phyloP scores from a whole-genome alignment of 2,888 invertebrate genomes.

The Allophyes oxyacanthae region DNA sequence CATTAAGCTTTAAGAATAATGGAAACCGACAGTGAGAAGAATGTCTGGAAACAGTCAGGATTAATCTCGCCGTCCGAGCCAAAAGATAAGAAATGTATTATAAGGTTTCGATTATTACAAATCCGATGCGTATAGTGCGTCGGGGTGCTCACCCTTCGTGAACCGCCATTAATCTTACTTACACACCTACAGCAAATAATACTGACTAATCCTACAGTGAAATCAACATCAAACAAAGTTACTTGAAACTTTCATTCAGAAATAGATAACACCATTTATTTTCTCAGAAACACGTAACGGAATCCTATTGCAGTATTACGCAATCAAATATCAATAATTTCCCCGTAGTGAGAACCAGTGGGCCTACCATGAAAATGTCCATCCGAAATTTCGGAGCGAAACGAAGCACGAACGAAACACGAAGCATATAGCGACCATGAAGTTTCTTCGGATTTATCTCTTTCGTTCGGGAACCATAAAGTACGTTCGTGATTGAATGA shows the following conservation, averaged over 20 bases:
- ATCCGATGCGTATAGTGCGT: conserved; percentile 8
- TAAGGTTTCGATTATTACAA: conserved; percentile 37
- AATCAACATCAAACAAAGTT: conserved; percentile 6
- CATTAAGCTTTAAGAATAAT: no score
- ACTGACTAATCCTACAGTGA: neutral
- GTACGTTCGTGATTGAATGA: no score
- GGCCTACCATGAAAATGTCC: no score
- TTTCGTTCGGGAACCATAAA: no score
- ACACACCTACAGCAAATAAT: conserved; percentile 4
- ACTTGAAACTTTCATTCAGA: neutral
- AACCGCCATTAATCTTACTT: conserved; percentile 33
- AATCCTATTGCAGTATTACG: conserved; percentile 30
- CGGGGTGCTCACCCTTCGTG: conserved; percentile 23
- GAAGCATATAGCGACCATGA: no score
- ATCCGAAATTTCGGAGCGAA: no score
- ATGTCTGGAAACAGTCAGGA: conserved; percentile 1
- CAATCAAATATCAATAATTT: conserved; percentile 49
- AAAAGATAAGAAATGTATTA: no score
- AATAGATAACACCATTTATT: conserved; percentile 12
- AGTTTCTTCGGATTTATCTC: no score
- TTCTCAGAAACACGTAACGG: conserved; percentile 10
- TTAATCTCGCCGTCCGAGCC: conserved; percentile 3
- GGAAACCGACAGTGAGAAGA: neutral
- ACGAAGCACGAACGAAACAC: no score
- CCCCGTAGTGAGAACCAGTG: conserved; percentile 33